A percentile compares a stretch with the other conserved stretches of the same genome.
Conservation (phyloP, 2,797 vertebrate genomes). For the Pangasius mekongensis region DNA sequence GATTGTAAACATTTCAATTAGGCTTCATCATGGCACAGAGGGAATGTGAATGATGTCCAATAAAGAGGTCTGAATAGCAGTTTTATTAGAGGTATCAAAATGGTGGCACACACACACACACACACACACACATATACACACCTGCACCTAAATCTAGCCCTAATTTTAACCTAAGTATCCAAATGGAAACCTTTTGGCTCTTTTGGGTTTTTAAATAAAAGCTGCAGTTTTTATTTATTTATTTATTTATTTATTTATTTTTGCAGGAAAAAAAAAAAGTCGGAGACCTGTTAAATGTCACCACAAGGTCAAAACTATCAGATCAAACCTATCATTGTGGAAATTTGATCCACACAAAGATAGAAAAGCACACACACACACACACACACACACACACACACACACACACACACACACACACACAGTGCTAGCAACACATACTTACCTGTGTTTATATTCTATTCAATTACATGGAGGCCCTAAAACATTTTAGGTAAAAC, state of each 20-base stretch:
- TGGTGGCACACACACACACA: not conserved
- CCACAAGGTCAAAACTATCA: not conserved
- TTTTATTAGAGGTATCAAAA: not conserved
- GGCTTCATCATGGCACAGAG: not conserved
- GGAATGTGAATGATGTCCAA: not conserved
- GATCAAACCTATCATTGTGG: not conserved
- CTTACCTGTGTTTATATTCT: not conserved
- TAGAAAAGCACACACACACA: not conserved
- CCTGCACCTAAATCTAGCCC: not conserved
- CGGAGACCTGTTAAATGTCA: not conserved
- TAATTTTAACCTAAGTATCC: not conserved
- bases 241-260: too few relatives aligned
- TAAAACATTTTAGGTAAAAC: not conserved
- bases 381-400: too few relatives aligned
- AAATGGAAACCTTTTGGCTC: not conserved
- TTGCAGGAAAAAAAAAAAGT: not conserved
- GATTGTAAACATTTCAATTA: conserved; percentile 6
- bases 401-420: too few relatives aligned
- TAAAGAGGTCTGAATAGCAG: not conserved
- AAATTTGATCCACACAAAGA: not conserved
- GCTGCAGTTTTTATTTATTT: not conserved
- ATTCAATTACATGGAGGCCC: not conserved
- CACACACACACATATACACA: not conserved
- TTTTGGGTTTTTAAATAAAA: not conserved
- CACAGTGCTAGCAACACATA: not conserved